Conservation (phyloP, 2,888 invertebrate genomes). For the Linhomoeus sp. region DNA sequence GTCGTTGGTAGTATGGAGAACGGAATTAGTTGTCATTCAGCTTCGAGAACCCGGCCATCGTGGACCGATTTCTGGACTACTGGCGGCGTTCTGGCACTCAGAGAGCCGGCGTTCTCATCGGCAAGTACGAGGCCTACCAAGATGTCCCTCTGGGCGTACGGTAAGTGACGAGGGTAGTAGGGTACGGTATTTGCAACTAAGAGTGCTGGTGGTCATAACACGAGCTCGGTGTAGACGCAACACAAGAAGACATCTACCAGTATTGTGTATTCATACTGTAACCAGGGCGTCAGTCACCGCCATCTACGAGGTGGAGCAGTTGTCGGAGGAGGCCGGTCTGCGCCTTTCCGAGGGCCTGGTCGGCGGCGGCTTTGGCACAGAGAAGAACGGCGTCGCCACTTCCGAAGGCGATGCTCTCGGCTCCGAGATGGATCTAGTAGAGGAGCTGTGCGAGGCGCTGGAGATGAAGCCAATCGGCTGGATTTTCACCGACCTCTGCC, state of each 20-base stretch:
- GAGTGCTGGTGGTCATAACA: too few relatives aligned
- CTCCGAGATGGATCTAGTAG: constrained; percentile 39
- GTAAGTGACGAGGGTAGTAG: too few relatives aligned
- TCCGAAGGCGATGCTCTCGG: too few relatives aligned
- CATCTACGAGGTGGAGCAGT: constrained; percentile 96
- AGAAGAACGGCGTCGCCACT: too few relatives aligned
- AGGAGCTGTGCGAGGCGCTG: constrained; percentile 52
- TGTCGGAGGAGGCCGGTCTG: too few relatives aligned
- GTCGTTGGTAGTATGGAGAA: too few relatives aligned
- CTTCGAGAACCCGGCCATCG: constrained; percentile 82
- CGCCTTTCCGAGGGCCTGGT: too few relatives aligned
- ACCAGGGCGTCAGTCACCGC: constrained; percentile 64
- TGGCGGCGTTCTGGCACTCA: constrained; percentile 80
- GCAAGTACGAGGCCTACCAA: constrained; percentile 68
- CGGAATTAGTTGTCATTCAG: constrained; percentile 47
- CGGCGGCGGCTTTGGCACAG: too few relatives aligned
- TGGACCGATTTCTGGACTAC: constrained; percentile 84
- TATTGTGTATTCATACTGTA: too few relatives aligned
- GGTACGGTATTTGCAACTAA: too few relatives aligned
- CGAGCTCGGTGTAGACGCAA: too few relatives aligned
- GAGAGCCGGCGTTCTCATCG: constrained; percentile 75
- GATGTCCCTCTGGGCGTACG: constrained; percentile 73
- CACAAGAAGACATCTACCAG: too few relatives aligned
- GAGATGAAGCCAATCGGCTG: constrained; percentile 72
- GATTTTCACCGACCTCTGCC: constrained; percentile 96